Percentiles rank a stretch among this genome's conserved stretches.
Evolutionary conservation across 2,888 invertebrate species (phyloP).

Genomic region (Drosophila prolongata): DNA sequence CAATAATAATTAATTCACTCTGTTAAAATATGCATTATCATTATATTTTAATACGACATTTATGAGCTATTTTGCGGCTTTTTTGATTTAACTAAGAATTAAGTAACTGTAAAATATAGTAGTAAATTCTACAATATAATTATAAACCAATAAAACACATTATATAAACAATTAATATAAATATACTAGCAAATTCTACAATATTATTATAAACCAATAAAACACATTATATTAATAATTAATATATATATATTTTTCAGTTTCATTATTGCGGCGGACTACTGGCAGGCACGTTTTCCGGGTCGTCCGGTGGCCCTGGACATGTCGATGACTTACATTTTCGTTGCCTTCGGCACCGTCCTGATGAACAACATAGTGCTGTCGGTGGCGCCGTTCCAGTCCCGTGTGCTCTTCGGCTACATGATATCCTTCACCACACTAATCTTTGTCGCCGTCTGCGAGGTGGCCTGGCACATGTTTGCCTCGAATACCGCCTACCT

Average conservation of each 20-base stretch:
- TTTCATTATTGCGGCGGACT: constrained; percentile 97
- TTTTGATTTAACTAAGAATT: no score
- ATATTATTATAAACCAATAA: no score
- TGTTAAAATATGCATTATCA: no score
- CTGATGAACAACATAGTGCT: constrained; percentile 93
- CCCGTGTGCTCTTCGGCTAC: constrained; percentile 95
- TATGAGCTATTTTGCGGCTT: no score
- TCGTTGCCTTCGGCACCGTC: constrained; percentile 95
- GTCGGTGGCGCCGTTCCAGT: constrained; percentile 92
- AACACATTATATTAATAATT: no score
- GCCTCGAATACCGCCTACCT: constrained; percentile 91
- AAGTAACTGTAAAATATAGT: no score
- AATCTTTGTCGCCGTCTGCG: constrained; percentile 93
- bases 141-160: no score
- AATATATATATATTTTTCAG: constrained; percentile 83
- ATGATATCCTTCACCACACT: constrained; percentile 92
- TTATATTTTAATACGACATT: no score
- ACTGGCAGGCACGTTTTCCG: constrained; percentile 94
- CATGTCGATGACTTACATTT: constrained; percentile 96
- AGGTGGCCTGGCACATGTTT: constrained; percentile 94
- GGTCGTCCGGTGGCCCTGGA: constrained; percentile 95
- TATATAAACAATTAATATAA: no score
- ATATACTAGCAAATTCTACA: no score
- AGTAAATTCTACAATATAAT: no score
- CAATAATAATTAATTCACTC: no score